Evolutionary conservation across 2,888 invertebrate species (phyloP), one percentile per base, ranked within the genome.

Genomic region (Tachina lurida): DNA sequence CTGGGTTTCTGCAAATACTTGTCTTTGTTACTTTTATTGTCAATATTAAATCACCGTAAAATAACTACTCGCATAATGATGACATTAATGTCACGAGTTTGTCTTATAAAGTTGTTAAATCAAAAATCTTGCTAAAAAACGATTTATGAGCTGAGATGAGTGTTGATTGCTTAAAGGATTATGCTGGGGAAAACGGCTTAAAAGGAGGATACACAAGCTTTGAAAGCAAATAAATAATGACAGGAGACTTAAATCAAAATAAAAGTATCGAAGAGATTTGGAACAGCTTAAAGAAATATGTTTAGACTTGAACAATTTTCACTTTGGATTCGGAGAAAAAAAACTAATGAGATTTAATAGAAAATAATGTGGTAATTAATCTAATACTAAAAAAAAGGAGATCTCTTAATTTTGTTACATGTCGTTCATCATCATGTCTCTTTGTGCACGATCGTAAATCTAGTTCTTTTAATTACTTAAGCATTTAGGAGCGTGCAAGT

Each of bases 11-110:
- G 15, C 49, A 39, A 58, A 41, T 13, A 39, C 65, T 68, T 47
- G 41, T 19, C 43, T 41, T n/a, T n/a, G 45, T 56, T 56, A n/a
- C 71, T 79, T 74, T 80, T 75, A 75, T 81, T 78, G 67, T 73
- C 73, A 60, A 67, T 78, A 67, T 78, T 76, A 71, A 71, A 77
- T 58, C 65, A 65, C 15, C 43, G 65, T 77, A 58, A 63, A 65
- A 63, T 83, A 67, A n/a, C 10, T 67, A 17, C 13, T 60, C 5
- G 10, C 5, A 9, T 78, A 73, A 78, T 73, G 60, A 76, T 80
- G 80, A 71, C 58, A 76, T 81, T 81, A 54, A 52, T 83, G 73
- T 73, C 71, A 83, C 58, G 77, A 83, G 45, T 67, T 74, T 67
- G 52, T 74, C 45, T 81, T 56, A 31, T 54, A 74, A 81, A 74